Evolutionary conservation across 2,888 invertebrate genomes (phyloP).

Genomic region (Pyrgus malvae): DNA sequence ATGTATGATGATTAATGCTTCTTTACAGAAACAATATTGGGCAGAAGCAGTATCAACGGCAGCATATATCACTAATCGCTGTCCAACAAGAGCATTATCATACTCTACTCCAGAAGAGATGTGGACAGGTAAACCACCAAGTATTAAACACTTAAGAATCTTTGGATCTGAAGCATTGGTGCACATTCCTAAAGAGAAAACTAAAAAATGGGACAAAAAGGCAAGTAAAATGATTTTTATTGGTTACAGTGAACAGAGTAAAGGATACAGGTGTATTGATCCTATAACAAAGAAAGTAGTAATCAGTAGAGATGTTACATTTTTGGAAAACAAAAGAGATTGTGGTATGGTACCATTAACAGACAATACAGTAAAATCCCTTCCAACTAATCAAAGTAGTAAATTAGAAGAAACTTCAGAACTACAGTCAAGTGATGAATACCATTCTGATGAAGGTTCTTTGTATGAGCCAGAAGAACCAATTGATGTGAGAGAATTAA

Average conservation of each 20-base stretch:
- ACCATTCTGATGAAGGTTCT: too few species aligned
- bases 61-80: slow-evolving; percentile 31
- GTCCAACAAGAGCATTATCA: slow-evolving; percentile 19
- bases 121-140: slow-evolving; percentile 43
- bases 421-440: too few species aligned
- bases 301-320: too few species aligned
- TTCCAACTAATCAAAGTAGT: too few species aligned
- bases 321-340: too few species aligned
- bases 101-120: slow-evolving; percentile 45
- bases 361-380: too few species aligned
- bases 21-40: slow-evolving; percentile 34
- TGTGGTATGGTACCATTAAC: too few species aligned
- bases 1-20: slow-evolving; percentile 27
- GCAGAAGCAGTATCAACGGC: slow-evolving; percentile 42
- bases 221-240: slow-evolving; percentile 40
- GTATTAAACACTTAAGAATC: slow-evolving; percentile 43
- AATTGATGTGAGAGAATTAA: too few species aligned
- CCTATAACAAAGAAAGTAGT: too few species aligned
- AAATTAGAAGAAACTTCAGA: too few species aligned
- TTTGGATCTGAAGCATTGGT: slow-evolving; percentile 50
- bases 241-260: slow-evolving; percentile 47
- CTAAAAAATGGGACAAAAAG: slow-evolving; percentile 45
- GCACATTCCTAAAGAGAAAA: slow-evolving; percentile 46
- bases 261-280: too few species aligned
- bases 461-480: too few species aligned